These are phyloP conservation scores for Catharus ustulatus DNA, from an alignment of 2,797 vertebrate genomes.

Conservation along the genomic window DNA sequence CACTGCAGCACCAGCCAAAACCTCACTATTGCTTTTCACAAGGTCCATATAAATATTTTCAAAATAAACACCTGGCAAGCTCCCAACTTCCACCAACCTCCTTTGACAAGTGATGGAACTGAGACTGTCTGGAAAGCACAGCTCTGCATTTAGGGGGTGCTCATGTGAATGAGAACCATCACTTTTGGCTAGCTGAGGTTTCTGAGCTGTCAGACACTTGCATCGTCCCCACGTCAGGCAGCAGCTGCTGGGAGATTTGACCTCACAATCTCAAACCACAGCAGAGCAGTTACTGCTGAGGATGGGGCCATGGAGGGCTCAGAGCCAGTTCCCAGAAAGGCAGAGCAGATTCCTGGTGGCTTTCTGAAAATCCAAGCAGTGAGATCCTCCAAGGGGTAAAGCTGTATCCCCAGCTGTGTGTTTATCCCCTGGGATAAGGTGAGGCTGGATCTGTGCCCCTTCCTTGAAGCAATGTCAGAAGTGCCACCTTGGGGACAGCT, in stretches of 20 bases:
- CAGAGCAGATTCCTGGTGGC: not conserved
- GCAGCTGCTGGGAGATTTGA: not conserved
- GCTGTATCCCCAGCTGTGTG: rapidly evolving
- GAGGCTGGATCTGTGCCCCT: not conserved
- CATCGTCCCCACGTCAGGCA: rapidly evolving
- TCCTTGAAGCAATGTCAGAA: not conserved
- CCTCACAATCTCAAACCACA: not conserved
- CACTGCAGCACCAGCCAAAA: not conserved
- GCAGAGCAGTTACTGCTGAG: rapidly evolving
- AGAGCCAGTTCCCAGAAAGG: not conserved
- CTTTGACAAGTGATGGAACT: not conserved
- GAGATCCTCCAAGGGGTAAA: not conserved
- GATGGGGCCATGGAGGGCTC: rapidly evolving
- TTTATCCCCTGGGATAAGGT: not conserved
- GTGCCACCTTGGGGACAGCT: not conserved
- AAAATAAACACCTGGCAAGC: not conserved
- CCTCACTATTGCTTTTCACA: not conserved
- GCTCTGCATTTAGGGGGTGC: rapidly evolving
- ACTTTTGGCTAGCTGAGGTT: not conserved
- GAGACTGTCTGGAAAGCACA: rapidly evolving
- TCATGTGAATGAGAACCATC: not conserved
- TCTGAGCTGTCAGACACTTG: not conserved
- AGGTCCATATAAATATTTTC: not conserved
- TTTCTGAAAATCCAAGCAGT: not conserved
- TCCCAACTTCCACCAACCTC: not conserved